Evolutionary conservation across 2,888 invertebrate species (phyloP).

Genomic region (Pollenia amentaria): DNA sequence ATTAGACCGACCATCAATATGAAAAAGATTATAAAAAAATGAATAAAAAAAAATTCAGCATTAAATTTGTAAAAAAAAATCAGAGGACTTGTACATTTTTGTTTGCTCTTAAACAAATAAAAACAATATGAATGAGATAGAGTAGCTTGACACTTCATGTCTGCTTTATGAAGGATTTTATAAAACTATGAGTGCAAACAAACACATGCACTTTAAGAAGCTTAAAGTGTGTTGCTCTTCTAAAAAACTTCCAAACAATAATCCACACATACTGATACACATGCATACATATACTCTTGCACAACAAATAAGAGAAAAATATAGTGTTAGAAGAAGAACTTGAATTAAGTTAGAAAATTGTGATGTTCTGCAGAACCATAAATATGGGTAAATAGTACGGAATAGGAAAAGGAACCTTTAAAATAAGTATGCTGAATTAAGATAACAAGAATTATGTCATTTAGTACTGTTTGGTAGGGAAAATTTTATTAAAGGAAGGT

Average conservation of each 20-base stretch:
- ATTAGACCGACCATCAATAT: background rate
- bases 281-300: background rate
- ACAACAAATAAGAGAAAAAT: slow-evolving; percentile 1
- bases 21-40: background rate
- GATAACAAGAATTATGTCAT: too few species aligned
- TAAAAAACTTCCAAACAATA: slow-evolving; percentile 34
- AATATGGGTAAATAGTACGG: background rate
- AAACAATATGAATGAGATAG: slow-evolving; percentile 36
- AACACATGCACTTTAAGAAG: slow-evolving; percentile 60
- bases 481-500: too few species aligned
- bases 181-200: slow-evolving; percentile 7
- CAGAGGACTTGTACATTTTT: background rate
- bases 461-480: too few species aligned
- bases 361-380: background rate
- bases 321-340: slow-evolving; percentile 25
- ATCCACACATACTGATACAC: background rate
- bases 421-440: too few species aligned
- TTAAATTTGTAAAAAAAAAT: slow-evolving; percentile 4
- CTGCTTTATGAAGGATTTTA: slow-evolving; percentile 47
- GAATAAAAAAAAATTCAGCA: background rate
- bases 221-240: slow-evolving; percentile 55
- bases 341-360: slow-evolving; percentile 4
- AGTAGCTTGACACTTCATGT: slow-evolving; percentile 54
- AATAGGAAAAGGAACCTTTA: background rate
- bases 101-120: slow-evolving; percentile 10